Evolutionary conservation across 2,888 invertebrate genomes (phyloP), one percentile per base, ranked within the genome.

Genomic region (Paralinhomoeus sp.): DNA sequence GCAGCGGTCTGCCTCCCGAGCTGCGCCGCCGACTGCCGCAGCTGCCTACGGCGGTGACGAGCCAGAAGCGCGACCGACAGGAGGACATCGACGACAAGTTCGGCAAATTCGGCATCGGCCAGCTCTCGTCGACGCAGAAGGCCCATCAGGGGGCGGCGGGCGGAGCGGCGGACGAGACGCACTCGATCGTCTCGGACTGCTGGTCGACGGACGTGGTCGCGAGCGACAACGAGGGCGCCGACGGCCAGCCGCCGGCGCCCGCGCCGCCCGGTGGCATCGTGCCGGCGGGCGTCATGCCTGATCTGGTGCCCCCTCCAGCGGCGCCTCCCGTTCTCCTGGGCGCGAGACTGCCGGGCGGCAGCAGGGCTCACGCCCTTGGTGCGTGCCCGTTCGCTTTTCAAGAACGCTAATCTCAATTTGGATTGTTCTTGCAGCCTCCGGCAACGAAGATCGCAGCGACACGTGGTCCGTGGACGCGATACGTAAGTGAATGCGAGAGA

Each of bases 201-300:
- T 93, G 93, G 93, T 87, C 87, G 53, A 93, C 93, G 1, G 93
- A 93, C 65, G 93, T 93, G 40, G 66, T 91, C 45, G 89, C 89
- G 0, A 87, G 85, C 44, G 93, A 93, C 65, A 85, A 84, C 15
- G 93, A 93, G 67, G 54, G 51, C 9, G 48, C 45, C 23, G 46
- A 37, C 27, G 33, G 15, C 18, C 24, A 27, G 23, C 20, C 3
- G n/a, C 3, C 20, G n/a, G n/a, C n/a, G n/a, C n/a, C n/a, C n/a
- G n/a, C 18, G 42, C 31, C 43, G 13, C 43, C 43, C 27, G 43
- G 43, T 5, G 43, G 43, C 7, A 43, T 43, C 17, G 43, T 43
- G 18, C 43, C 43, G 23, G 38, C 43, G 12, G 39, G 43, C 15
- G 45, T 36, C 15, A 39, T 49, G 40, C 47, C 47, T 3, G 49